A percentile compares a stretch with the other conserved stretches of the same genome.
Conservation (phyloP, 2,113 vertebrate species). For the Pachypanchax playfairii region DNA sequence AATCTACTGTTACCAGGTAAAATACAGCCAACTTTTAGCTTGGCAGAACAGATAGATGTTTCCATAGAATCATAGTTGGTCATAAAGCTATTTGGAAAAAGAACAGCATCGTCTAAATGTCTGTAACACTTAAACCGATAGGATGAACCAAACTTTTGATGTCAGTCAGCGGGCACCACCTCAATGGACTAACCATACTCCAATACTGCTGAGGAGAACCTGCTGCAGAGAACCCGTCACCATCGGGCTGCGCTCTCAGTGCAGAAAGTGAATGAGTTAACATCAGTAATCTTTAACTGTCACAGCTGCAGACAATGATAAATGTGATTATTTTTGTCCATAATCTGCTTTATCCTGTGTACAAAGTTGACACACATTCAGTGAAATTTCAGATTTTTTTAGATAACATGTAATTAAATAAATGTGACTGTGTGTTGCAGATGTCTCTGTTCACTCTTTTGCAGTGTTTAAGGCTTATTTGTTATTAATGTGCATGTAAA, state of each 20-base stretch:
- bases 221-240: neutral
- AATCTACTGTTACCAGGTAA: neutral
- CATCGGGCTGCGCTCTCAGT: constrained; percentile 2
- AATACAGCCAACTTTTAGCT: no score
- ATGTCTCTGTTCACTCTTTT: neutral
- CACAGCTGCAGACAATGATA: constrained; percentile 19
- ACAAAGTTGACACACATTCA: constrained; percentile 24
- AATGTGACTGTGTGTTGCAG: neutral
- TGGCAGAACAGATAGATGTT: no score
- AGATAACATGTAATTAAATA: constrained; percentile 7
- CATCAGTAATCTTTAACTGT: constrained; percentile 46
- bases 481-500: no score
- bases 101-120: no score
- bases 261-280: constrained; percentile 6
- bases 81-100: no score
- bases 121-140: no score
- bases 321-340: constrained; percentile 50
- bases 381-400: neutral
- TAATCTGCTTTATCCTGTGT: constrained; percentile 62
- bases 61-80: no score
- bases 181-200: no score
- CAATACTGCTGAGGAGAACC: no score
- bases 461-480: neutral
- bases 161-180: no score
- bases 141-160: no score